Conservation (phyloP, 2,888 invertebrate genomes). For the Stenodema calcarata region DNA sequence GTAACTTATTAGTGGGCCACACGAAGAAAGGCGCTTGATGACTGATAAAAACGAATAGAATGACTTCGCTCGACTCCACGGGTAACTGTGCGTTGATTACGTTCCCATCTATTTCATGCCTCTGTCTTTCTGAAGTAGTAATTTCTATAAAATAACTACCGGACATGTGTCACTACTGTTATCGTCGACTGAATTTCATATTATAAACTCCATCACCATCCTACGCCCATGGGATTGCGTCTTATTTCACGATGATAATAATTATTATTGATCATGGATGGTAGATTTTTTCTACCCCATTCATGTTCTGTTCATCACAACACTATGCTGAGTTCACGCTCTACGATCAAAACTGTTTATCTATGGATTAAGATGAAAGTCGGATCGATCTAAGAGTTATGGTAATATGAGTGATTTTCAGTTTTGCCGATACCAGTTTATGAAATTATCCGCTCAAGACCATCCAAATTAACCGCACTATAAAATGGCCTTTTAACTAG, state of each 20-base stretch:
- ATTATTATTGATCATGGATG: too few relatives aligned
- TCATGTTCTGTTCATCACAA: too few relatives aligned
- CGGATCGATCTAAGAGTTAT: too few relatives aligned
- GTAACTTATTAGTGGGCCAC: conserved; percentile 1
- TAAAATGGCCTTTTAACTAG: too few relatives aligned
- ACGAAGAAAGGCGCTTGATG: conserved; percentile 11
- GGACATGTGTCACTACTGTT: neutral
- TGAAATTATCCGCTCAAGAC: too few relatives aligned
- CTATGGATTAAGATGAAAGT: too few relatives aligned
- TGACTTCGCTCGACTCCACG: conserved; percentile 4
- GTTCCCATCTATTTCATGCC: neutral
- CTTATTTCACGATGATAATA: neutral
- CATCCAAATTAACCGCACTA: too few relatives aligned
- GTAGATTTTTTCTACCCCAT: too few relatives aligned
- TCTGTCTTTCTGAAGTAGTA: neutral
- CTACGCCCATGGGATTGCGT: neutral
- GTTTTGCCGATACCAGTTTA: too few relatives aligned
- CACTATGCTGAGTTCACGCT: too few relatives aligned
- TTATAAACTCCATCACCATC: neutral
- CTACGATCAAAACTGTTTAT: too few relatives aligned
- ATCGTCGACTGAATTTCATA: neutral
- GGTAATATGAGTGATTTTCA: too few relatives aligned
- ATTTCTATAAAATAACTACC: neutral
- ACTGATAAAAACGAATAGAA: conserved; percentile 13
- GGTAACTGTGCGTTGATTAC: neutral